These are phyloP conservation scores for Zonitis immaculata DNA, from an alignment of 2,888 invertebrate genomes.

Conservation along the genomic window DNA sequence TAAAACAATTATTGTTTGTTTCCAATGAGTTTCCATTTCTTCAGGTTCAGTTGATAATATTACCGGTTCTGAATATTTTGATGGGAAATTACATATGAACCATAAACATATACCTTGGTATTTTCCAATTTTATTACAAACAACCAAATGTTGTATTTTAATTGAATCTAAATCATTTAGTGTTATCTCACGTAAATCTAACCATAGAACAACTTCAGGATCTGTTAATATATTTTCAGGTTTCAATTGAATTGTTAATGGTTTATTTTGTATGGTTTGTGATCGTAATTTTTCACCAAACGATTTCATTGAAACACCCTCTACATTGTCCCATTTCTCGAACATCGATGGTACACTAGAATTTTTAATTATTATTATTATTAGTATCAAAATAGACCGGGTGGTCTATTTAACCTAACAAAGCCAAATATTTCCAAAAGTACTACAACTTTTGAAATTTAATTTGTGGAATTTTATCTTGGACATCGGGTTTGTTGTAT, in stretches of 20 bases:
- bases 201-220: conserved; percentile 61
- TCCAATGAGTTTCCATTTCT: conserved; percentile 63
- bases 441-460: no score
- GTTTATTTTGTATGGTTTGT: conserved; percentile 60
- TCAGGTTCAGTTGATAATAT: conserved; percentile 57
- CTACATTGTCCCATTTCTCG: conserved; percentile 73
- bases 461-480: no score
- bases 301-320: conserved; percentile 71
- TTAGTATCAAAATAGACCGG: no score
- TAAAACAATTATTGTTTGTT: conserved; percentile 70
- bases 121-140: conserved; percentile 55
- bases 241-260: conserved; percentile 58
- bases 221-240: conserved; percentile 60
- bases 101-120: conserved; percentile 76
- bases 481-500: no score
- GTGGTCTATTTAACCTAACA: no score
- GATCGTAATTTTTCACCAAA: conserved; percentile 61
- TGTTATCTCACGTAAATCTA: conserved; percentile 62
- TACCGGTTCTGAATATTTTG: conserved; percentile 42
- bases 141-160: conserved; percentile 58
- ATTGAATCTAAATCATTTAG: conserved; percentile 58
- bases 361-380: conserved; percentile 21
- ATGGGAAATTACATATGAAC: conserved; percentile 74
- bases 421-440: no score
- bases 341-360: conserved; percentile 60